These are phyloP conservation scores for Elephas maximus DNA, from an alignment of 2,113 vertebrate genomes.

Conservation along the genomic window DNA sequence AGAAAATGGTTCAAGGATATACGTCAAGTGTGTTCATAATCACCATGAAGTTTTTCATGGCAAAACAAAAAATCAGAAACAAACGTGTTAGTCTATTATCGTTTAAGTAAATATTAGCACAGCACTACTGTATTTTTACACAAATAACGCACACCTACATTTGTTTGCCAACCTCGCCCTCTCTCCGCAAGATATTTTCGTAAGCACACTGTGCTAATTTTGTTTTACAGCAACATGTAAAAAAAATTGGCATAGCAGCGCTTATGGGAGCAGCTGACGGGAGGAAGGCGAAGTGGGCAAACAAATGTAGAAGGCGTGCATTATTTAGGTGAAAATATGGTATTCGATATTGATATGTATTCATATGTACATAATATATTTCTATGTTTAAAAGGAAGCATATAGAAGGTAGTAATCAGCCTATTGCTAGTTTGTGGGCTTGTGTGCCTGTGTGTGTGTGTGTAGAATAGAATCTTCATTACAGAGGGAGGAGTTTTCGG, in stretches of 20 bases:
- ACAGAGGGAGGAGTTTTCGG: neutral
- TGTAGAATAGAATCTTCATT: neutral
- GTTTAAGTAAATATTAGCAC: neutral
- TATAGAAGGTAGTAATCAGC: neutral
- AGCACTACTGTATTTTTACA: neutral
- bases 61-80: neutral
- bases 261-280: too few relatives aligned
- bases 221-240: too few relatives aligned
- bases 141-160: too few relatives aligned
- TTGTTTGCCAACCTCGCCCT: too few relatives aligned
- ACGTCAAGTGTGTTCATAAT: neutral
- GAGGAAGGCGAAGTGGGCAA: too few relatives aligned
- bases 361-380: neutral
- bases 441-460: neutral
- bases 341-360: neutral
- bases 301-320: too few relatives aligned
- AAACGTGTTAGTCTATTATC: neutral
- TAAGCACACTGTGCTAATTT: too few relatives aligned
- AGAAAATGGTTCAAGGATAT: neutral
- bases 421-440: neutral
- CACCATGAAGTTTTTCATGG: neutral
- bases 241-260: too few relatives aligned
- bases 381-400: neutral
- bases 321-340: neutral
- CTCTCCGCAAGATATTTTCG: too few relatives aligned